Conservation (phyloP, 1,140 invertebrate genomes). For the Plectus sambesii region DNA sequence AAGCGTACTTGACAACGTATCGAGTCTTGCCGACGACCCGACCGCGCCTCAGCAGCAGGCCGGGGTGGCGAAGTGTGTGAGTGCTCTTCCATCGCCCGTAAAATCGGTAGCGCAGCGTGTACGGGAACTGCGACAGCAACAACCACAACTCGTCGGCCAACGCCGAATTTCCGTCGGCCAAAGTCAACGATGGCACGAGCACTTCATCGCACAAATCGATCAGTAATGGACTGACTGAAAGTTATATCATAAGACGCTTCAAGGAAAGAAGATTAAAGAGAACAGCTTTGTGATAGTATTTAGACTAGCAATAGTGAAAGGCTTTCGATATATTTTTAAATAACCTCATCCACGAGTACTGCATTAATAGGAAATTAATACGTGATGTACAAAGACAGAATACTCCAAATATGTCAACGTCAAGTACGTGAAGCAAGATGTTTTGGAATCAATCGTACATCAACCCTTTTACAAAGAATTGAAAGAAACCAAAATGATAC, state of each 20-base stretch:
- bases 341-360: too few species aligned
- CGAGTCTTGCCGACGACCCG: constrained; percentile 80
- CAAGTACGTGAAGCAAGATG: too few species aligned
- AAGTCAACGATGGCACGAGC: constrained; percentile 73
- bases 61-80: constrained; percentile 66
- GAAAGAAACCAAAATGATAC: not conserved
- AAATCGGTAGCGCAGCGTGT: constrained; percentile 76
- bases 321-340: too few species aligned
- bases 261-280: too few species aligned
- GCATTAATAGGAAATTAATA: too few species aligned
- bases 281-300: too few species aligned
- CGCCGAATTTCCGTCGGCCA: constrained; percentile 84
- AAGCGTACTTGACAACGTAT: constrained; percentile 74
- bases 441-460: too few species aligned
- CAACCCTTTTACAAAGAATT: too few species aligned
- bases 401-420: too few species aligned
- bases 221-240: constrained; percentile 49
- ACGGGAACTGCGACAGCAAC: constrained; percentile 77
- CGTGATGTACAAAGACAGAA: too few species aligned
- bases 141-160: constrained; percentile 90
- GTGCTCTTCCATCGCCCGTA: constrained; percentile 90
- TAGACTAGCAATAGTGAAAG: too few species aligned
- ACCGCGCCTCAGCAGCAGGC: constrained; percentile 66
- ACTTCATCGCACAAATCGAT: constrained; percentile 71
- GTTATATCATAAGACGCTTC: too few species aligned